phyloP scores from a whole-genome alignment of 1,140 invertebrate genomes.

The Neoseiulus cucumeris region DNA sequence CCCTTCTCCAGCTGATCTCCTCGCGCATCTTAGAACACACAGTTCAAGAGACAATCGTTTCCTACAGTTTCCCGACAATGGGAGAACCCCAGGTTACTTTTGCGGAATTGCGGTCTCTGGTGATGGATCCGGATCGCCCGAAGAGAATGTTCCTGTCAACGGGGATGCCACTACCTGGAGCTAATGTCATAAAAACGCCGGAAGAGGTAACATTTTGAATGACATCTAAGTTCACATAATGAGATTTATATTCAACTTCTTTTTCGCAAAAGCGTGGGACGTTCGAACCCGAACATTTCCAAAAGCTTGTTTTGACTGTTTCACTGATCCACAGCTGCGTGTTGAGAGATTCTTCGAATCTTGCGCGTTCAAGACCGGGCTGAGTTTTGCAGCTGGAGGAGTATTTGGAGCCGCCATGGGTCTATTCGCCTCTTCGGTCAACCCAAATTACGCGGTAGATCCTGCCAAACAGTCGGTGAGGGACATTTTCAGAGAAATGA shows the following conservation, averaged over 20 bases:
- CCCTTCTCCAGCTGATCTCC: no score
- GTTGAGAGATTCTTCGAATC: conserved; percentile 72
- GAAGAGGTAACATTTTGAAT: neutral
- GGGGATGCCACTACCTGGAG: neutral
- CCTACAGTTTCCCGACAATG: no score
- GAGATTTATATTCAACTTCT: no score
- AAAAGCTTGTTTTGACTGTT: neutral
- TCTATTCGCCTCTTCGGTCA: conserved; percentile 81
- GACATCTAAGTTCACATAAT: no score
- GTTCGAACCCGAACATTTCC: no score
- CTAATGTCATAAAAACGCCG: neutral
- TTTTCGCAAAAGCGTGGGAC: no score
- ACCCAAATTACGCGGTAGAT: conserved; percentile 51
- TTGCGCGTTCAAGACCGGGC: conserved; percentile 67
- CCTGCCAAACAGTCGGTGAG: conserved; percentile 61
- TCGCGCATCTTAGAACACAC: no score
- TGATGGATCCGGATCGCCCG: conserved; percentile 6
- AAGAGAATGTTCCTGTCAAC: neutral
- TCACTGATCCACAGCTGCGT: neutral
- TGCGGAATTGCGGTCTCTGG: neutral
- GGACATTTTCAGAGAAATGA: conserved; percentile 77
- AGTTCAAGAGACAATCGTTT: no score
- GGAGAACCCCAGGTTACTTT: neutral
- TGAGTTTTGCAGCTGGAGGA: conserved; percentile 76
- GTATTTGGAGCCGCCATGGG: conserved; percentile 80